Base-by-base conservation (phyloP, 2,888 invertebrate species). In the Nephrotoma flavescens region DNA sequence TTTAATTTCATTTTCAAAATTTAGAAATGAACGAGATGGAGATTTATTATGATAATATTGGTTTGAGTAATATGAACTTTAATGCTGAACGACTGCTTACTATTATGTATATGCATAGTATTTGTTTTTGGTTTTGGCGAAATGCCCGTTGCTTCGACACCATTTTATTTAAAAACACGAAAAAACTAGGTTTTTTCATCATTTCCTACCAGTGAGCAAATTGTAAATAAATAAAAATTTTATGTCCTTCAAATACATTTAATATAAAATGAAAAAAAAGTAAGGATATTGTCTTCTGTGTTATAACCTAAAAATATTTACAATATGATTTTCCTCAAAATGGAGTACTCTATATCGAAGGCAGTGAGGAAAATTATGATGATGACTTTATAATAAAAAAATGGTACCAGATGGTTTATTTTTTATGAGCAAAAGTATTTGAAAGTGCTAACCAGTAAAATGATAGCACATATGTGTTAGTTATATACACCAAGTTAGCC, bases 91-190 rank as follows among this genome's bases (percentile, higher is more conserved):
- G 31, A 31, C 31, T 31, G 31, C 2, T 31, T 31, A 31, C 31
- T 31, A 2, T 31, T 31, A 31, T 31, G 2, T 31, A 2, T 31
- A 31, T 2, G n/a, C n/a, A n/a, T 2, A 31, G 2, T 47, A 47
- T 57, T 15, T 15, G 31, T 57, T 57, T 57, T 57, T 57, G 15
- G 6, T 83, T 83, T 83, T 83, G 83, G 83, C 83, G 41, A 41
- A 83, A 12, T 83, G 83, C 83, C 83, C 83, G 41, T 41, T 83
- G 83, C 83, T 83, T 83, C 83, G 83, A 83, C 83, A 83, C 83
- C 41, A 83, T 57, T 5, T 57, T 15, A 7, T 3, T 15, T 57
- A 15, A 57, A 57, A 57, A 57, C 15, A 57, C 52, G 15, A 57
- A 57, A 15, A 15, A 57, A 15, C 15, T 15, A 15, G 15, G 7